Base-by-base conservation (phyloP, 2,797 vertebrate species). In the Bucorvus abyssinicus region DNA sequence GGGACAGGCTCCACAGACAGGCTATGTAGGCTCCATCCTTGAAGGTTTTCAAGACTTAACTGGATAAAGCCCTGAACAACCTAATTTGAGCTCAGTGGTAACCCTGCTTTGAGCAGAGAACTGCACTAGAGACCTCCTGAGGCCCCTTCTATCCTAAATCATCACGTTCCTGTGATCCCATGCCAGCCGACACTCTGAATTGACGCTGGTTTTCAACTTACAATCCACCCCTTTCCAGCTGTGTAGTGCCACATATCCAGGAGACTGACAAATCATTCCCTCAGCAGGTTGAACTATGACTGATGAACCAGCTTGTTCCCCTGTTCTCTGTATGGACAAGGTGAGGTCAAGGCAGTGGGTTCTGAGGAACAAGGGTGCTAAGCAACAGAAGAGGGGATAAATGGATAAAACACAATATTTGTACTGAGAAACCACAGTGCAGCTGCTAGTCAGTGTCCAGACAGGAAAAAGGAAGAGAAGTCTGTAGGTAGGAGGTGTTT, bases 401-500 rank as follows among this genome's bases (percentile, higher is more conserved):
- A 69, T 14, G 12, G 4, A 20, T n/a, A 14, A 80, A 80, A 56
- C 69, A 14, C 10, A 70, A 7, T 67, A 57, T 30, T 61, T 74
- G 10, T 32, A 38, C 52, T 42, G 29, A 80, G 44, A 83, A 76
- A 65, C 20, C 12, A 23, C 36, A 50, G 5, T 3, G 13, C 34
- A 49, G 12, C 13, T 84, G 60, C 16, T 0, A 0, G 8, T 52
- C 0, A 1, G 8, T 30, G 36, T 77, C 30, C 49, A 67, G 49
- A 30, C 16, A 52, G 22, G 49, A 64, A 71, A 45, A 52, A 67
- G 40, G 36, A 70, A 55, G 30, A 26, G 38, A 83, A 61, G 47
- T 38, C 12, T 77, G 24, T 21, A n/a, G 67, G 40, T 19, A 29
- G 53, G 4, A 57, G 22, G 7, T 34, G 13, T 47, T 95, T 78